Conservation (phyloP, 2,888 invertebrate genomes). For the Cataglyphis altisquamis region DNA sequence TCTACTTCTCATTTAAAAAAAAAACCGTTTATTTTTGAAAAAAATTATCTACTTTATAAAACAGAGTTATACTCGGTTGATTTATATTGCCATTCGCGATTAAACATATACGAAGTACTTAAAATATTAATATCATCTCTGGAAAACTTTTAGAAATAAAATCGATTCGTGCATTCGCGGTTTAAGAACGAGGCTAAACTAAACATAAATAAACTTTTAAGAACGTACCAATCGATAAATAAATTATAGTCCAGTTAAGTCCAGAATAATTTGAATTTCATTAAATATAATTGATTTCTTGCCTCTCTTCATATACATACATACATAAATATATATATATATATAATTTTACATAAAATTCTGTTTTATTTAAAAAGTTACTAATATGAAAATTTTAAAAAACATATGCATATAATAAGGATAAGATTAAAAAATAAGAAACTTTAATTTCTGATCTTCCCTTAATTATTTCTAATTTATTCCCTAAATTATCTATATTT, state of each 20-base stretch:
- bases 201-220: constrained; percentile 41
- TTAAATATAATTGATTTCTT: not conserved
- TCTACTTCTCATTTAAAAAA: constrained; percentile 24
- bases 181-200: not conserved
- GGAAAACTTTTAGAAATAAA: constrained; percentile 39
- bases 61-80: constrained; percentile 47
- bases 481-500: not conserved
- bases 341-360: not conserved
- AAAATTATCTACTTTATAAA: constrained; percentile 24
- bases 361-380: not conserved
- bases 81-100: constrained; percentile 11
- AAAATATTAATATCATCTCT: constrained; percentile 46
- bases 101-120: constrained; percentile 24
- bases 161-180: not conserved
- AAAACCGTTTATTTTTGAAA: constrained; percentile 62
- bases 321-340: not conserved
- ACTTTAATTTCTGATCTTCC: not conserved
- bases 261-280: not conserved
- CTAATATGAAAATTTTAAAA: not conserved
- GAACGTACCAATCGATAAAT: not conserved
- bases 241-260: constrained; percentile 27
- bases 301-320: not conserved
- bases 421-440: not conserved
- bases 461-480: not conserved
- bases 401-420: not conserved